Conservation (phyloP, 2,113 vertebrate genomes). For the Rhagologus leucostigma region DNA sequence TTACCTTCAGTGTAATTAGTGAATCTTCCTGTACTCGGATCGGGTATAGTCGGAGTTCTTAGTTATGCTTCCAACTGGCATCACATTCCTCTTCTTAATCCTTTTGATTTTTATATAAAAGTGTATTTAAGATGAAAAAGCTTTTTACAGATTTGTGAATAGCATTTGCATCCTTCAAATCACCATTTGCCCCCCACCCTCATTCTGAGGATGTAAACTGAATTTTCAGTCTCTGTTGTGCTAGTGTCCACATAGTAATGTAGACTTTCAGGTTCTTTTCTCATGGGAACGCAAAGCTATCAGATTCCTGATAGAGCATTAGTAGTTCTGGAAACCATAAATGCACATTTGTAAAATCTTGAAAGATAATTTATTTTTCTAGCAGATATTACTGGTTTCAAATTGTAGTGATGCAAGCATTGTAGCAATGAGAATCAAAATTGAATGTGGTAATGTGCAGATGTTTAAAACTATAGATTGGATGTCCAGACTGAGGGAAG, state of each 20-base stretch:
- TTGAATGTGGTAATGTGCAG: neutral
- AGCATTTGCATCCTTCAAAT: neutral
- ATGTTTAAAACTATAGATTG: neutral
- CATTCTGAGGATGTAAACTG: neutral
- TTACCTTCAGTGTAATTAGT: neutral
- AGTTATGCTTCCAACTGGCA: neutral
- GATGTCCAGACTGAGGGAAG: neutral
- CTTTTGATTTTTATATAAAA: neutral
- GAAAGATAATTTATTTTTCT: constrained; percentile 17
- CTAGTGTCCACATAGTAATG: neutral
- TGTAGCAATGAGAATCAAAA: neutral
- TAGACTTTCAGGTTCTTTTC: neutral
- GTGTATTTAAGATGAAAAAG: neutral
- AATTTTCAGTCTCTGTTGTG: neutral
- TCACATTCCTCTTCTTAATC: neutral
- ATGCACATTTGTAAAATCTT: neutral
- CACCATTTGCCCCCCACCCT: neutral
- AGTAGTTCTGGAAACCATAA: neutral
- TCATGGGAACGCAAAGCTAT: neutral
- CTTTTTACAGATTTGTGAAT: neutral
- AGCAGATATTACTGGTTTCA: neutral
- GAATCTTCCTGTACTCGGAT: neutral
- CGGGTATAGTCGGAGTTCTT: neutral
- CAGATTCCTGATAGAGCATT: neutral
- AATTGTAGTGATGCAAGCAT: neutral